phyloP scores from a whole-genome alignment of 2,797 vertebrate genomes.

The Pogoniulus pusillus region DNA sequence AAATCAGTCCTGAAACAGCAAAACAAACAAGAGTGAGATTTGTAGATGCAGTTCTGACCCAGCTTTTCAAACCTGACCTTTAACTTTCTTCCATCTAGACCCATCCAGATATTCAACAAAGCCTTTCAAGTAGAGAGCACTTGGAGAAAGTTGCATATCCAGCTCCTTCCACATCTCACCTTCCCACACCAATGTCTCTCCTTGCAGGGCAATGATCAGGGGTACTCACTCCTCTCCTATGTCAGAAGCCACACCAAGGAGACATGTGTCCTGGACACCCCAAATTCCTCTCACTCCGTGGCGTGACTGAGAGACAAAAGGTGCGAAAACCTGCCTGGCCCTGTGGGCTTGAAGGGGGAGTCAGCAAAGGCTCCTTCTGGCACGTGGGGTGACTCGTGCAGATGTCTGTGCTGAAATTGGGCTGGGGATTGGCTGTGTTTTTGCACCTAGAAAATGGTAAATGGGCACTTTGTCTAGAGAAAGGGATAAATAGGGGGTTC shows the following conservation, averaged over 20 bases:
- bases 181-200: background rate
- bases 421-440: too few species aligned
- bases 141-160: background rate
- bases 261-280: too few species aligned
- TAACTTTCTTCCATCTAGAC: background rate
- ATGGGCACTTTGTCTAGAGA: too few species aligned
- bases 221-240: background rate
- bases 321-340: too few species aligned
- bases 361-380: too few species aligned
- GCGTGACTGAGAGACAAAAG: too few species aligned
- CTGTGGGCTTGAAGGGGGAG: too few species aligned
- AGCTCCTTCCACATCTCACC: background rate
- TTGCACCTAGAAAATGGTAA: too few species aligned
- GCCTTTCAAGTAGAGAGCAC: background rate
- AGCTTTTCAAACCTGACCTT: background rate
- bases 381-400: too few species aligned
- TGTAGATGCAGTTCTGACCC: background rate
- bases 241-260: background rate
- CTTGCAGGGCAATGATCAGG: background rate
- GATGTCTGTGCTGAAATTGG: too few species aligned
- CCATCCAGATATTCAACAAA: background rate
- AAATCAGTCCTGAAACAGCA: background rate
- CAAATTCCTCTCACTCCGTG: too few species aligned
- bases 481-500: too few species aligned
- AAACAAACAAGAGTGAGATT: background rate